These are phyloP conservation scores for Nebria brevicollis DNA, from an alignment of 2,888 invertebrate genomes.

Conservation along the genomic window DNA sequence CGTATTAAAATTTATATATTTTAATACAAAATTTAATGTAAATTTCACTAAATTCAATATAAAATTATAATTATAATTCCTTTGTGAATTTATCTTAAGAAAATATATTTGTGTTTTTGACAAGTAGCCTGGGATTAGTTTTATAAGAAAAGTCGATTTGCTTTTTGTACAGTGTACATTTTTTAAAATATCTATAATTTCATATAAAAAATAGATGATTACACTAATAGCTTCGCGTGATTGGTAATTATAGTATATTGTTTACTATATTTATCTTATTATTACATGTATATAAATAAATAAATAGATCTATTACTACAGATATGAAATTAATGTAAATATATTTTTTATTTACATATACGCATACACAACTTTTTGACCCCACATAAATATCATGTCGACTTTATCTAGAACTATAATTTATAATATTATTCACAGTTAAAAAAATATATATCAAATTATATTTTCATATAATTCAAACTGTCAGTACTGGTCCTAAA, in stretches of 20 bases:
- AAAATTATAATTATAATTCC: too few species aligned
- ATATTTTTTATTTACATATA: slow-evolving; percentile 1
- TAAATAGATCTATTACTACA: not conserved
- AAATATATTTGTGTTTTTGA: too few species aligned
- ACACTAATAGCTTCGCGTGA: not conserved
- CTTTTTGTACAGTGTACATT: too few species aligned
- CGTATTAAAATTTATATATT: too few species aligned
- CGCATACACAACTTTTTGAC: not conserved
- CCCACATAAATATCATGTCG: not conserved
- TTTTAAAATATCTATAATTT: too few species aligned
- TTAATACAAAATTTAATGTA: too few species aligned
- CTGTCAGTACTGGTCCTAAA: not conserved
- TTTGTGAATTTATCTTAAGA: too few species aligned
- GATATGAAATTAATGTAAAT: not conserved
- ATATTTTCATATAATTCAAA: not conserved
- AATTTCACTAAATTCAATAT: too few species aligned
- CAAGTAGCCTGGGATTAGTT: too few species aligned
- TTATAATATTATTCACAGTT: not conserved
- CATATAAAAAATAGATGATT: too few species aligned
- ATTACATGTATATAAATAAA: not conserved
- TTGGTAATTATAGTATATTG: not conserved
- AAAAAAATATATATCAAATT: not conserved
- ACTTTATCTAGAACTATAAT: not conserved
- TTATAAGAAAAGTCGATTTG: too few species aligned
- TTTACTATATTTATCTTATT: not conserved